A percentile compares a stretch with the other conserved stretches of the same genome.
These are phyloP conservation scores for Xylota segnis DNA, from an alignment of 2,888 invertebrate genomes.

Conservation along the genomic window DNA sequence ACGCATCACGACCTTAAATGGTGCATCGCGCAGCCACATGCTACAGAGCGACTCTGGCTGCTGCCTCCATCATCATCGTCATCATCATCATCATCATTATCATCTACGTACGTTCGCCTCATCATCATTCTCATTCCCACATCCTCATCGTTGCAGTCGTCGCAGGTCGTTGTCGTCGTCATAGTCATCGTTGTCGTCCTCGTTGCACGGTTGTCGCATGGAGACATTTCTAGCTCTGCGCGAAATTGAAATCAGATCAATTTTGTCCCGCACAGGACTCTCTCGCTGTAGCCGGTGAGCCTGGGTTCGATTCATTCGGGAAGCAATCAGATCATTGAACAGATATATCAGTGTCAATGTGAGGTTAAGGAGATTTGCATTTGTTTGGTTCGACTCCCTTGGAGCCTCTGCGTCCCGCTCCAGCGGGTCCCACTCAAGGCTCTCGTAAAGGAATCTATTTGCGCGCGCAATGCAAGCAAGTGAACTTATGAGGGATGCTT, in stretches of 20 bases:
- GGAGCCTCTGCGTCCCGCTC: background rate
- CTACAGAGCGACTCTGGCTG: constrained; percentile 43
- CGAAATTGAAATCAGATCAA: constrained; percentile 77
- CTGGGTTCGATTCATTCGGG: constrained; percentile 69
- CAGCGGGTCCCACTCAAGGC: constrained; percentile 72
- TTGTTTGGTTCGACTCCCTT: constrained; percentile 45
- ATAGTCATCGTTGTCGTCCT: constrained; percentile 5
- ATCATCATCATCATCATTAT: constrained; percentile 61
- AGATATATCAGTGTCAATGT: constrained; percentile 77
- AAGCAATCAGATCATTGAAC: constrained; percentile 77
- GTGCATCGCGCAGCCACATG: constrained; percentile 72
- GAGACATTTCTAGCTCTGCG: constrained; percentile 75
- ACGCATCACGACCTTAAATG: constrained; percentile 80
- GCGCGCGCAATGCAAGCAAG: constrained; percentile 52
- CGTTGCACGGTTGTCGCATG: constrained; percentile 43
- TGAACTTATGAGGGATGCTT: constrained; percentile 75
- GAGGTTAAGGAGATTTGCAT: constrained; percentile 77
- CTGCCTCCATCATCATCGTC: constrained; percentile 52
- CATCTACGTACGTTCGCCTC: constrained; percentile 59
- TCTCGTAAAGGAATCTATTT: constrained; percentile 57
- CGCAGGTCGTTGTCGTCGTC: constrained; percentile 22
- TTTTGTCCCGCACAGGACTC: constrained; percentile 63
- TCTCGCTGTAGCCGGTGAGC: constrained; percentile 54
- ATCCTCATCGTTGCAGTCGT: constrained; percentile 34
- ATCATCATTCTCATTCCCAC: constrained; percentile 55